Base-by-base conservation (phyloP, 2,888 invertebrate genomes). In the Eupithecia vulgata region DNA sequence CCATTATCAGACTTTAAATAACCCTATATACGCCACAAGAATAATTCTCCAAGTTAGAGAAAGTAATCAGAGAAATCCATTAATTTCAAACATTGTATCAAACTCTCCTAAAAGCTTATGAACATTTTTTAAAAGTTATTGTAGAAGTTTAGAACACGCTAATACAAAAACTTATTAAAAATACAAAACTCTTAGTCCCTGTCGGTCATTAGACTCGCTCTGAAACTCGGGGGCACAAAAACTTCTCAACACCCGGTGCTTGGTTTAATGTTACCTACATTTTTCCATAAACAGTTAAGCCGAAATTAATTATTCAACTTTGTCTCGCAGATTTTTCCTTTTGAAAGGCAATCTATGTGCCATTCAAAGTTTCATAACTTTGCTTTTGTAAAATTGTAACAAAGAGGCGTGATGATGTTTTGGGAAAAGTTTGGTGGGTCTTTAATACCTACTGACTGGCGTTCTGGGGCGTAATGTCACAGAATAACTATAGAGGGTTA, bases 81-180 rank as follows among this genome's bases (percentile, higher is more conserved):
- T 61, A 17, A 61, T 61, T 34, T 59, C 30, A 7, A 61, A 61
- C 61, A 34, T 34, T 34, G 57, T 57, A 57, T 57, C 57, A 57
- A 57, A 57, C 57, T 57, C 57, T 5, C 25, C 57, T 57, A 57
- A 57, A 57, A 57, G 57, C 57, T 52, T 52, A 52, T 52, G 12
- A 76, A 71, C 68, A 69, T 73, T 74, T 73, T 73, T 75, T 37
- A 57, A 68, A 77, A 80, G 25, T 78, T 78, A 79, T 76, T 79
- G 80, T 76, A 72, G 76, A 80, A 83, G 81, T 81, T 84, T 80
- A 78, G 84, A 78, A 79, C 77, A 84, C 84, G 83, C 84, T 87
- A 84, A 81, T 83, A 86, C 83, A 81, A 80, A 81, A 81, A 81
- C 85, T 87, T 87, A 88, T 90, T 89, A 89, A 90, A 90, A 90